Conservation (phyloP, 2,888 invertebrate species). For the Cataglyphis altisquamis region DNA sequence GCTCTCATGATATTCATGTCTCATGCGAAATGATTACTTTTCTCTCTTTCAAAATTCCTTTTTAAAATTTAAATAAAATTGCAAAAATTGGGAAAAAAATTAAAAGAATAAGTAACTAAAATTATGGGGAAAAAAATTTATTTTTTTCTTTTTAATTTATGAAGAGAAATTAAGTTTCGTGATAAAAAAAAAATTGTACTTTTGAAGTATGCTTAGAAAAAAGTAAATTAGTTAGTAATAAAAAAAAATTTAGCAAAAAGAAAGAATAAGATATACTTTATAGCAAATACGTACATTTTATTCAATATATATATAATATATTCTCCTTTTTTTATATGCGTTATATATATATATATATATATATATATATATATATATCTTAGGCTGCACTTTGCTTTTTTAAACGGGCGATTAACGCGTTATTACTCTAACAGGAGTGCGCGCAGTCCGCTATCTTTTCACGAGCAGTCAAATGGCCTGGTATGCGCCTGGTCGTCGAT, state of each 20-base stretch:
- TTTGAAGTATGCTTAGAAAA: neutral
- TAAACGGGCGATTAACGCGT: neutral
- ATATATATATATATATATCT: neutral
- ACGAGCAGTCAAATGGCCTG: constrained; percentile 27
- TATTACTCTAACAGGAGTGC: constrained; percentile 3
- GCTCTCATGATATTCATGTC: constrained; percentile 26
- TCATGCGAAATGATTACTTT: neutral
- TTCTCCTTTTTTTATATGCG: neutral
- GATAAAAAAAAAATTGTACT: neutral
- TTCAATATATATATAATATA: neutral
- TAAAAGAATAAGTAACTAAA: neutral
- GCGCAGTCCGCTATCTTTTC: constrained; percentile 15
- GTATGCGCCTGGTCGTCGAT: constrained; percentile 21
- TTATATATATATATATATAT: too few species aligned
- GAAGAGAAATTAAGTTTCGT: neutral
- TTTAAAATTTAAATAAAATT: neutral
- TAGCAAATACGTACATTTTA: neutral
- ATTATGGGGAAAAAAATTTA: neutral
- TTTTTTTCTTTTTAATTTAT: neutral
- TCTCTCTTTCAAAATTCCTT: neutral
- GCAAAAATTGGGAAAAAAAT: neutral
- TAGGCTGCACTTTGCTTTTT: neutral
- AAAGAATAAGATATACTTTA: neutral
- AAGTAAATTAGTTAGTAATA: neutral
- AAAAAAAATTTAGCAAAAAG: neutral